Evolutionary conservation across 2,113 vertebrate genomes (phyloP), one percentile per base, ranked within the genome.

Genomic region (Engystomops pustulosus): DNA sequence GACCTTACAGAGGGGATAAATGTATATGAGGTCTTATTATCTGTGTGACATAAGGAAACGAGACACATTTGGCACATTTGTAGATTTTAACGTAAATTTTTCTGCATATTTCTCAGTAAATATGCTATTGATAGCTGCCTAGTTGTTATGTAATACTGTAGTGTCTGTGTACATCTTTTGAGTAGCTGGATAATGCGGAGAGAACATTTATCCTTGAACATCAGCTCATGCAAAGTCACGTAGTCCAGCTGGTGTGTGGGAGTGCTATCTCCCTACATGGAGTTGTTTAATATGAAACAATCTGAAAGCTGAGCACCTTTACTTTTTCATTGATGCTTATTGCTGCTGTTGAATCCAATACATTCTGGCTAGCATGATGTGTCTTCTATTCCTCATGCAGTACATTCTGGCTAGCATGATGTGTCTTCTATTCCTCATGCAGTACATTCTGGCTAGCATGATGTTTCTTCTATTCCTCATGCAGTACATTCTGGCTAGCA

Each of bases 231-330:
- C 25, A 9, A 6, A 49, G 71, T 76, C 25, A 53, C 27, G 3
- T 34, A 34, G 72, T 38, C 20, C 75, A 78, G 51, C 51, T 60
- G 75, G 75, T 78, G 75, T 41, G 75, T 78, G 53, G 75, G 75
- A 60, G 75, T 60, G 75, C 51, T 41, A 53, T 78, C 75, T 78
- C 32, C 34, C 75, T 78, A 41, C 51, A 78, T 23, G 3, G 11
- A 58, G 14, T 10, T 78, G 32, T 78, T 78, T 60, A 77, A 58
- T 77, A 23, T 58, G 20, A 76, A 76, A 76, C 74, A 76, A 77
- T 58, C 30, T 18, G 51, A 27, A 10, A 34, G 32, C 18, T 38
- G 32, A 55, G 30, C 74, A 77, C 49, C 49, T 23, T 38, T 58
- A 12, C 74, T 55, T 25, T 15, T 34, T 10, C n/a, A 53, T 53